phyloP scores from a whole-genome alignment of 1,140 invertebrate genomes.

The Brachionus koreanus region DNA sequence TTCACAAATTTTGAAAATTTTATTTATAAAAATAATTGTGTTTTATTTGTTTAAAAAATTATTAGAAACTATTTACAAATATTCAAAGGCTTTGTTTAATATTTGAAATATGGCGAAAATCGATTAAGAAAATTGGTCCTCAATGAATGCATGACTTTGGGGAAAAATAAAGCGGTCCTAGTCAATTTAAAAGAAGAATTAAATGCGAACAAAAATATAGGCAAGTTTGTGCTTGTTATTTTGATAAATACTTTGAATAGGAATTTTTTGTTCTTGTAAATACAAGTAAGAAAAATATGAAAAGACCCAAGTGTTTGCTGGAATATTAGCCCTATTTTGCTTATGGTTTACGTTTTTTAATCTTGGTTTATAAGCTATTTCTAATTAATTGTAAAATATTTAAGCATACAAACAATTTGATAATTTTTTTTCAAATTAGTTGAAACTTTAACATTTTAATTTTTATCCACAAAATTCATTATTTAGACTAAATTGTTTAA shows the following conservation, averaged over 20 bases:
- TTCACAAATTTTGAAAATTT: background rate
- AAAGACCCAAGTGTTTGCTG: background rate
- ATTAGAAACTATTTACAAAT: too few relatives aligned
- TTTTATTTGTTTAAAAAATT: too few relatives aligned
- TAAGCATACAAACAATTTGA: slow-evolving; percentile 12
- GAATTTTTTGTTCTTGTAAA: background rate
- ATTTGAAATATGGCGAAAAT: too few relatives aligned
- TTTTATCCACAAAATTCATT: background rate
- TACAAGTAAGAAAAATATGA: background rate
- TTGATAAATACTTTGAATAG: background rate
- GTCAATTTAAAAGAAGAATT: background rate
- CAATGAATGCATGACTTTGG: too few relatives aligned
- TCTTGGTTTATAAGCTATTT: background rate
- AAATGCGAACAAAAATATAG: background rate
- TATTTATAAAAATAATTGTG: too few relatives aligned
- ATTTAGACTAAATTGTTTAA: slow-evolving; percentile 6
- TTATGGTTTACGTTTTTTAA: slow-evolving; percentile 1
- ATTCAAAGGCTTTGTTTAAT: too few relatives aligned
- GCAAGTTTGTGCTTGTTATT: background rate
- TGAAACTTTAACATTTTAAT: slow-evolving; percentile 40
- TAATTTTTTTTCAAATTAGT: slow-evolving; percentile 27
- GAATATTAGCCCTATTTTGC: background rate
- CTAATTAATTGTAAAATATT: slow-evolving; percentile 10
- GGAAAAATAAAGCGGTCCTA: background rate
- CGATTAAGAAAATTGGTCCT: too few relatives aligned